phyloP scores from a whole-genome alignment of 2,888 invertebrate genomes.

The Catocala sponsa region DNA sequence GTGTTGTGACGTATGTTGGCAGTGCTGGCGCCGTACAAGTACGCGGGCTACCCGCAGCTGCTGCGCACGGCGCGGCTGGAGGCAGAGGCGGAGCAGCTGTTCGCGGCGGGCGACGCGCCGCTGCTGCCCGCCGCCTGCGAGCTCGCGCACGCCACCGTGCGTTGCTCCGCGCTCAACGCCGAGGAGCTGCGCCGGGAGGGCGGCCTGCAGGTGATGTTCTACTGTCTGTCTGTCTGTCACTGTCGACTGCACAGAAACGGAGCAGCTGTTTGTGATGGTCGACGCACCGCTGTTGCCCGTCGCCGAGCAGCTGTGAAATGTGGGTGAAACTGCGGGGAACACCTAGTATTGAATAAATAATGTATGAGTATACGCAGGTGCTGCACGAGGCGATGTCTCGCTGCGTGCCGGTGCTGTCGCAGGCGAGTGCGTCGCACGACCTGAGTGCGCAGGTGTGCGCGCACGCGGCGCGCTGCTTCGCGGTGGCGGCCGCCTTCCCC shows the following conservation, averaged over 20 bases:
- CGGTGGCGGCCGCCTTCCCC: conserved; percentile 98
- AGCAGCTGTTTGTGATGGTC: too few species aligned
- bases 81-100: conserved; percentile 96
- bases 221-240: too few species aligned
- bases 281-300: too few species aligned
- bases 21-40: conserved; percentile 98
- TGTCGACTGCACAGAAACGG: too few species aligned
- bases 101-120: conserved; percentile 86
- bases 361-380: conserved; percentile 73
- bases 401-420: conserved; percentile 96
- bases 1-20: conserved; percentile 30
- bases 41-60: conserved; percentile 99
- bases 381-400: conserved; percentile 97
- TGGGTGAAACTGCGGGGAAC: too few species aligned
- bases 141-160: conserved; percentile 98
- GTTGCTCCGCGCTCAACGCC: conserved; percentile 98
- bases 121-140: conserved; percentile 97
- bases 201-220: conserved; percentile 91
- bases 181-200: conserved; percentile 98
- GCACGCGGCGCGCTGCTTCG: conserved; percentile 96
- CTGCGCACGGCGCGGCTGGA: conserved; percentile 98
- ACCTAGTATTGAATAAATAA: too few species aligned
- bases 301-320: too few species aligned
- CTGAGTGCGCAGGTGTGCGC: conserved; percentile 96
- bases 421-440: conserved; percentile 92